Base-by-base conservation (phyloP, 2,797 vertebrate genomes). In the Poeciliopsis paucimaculata region DNA sequence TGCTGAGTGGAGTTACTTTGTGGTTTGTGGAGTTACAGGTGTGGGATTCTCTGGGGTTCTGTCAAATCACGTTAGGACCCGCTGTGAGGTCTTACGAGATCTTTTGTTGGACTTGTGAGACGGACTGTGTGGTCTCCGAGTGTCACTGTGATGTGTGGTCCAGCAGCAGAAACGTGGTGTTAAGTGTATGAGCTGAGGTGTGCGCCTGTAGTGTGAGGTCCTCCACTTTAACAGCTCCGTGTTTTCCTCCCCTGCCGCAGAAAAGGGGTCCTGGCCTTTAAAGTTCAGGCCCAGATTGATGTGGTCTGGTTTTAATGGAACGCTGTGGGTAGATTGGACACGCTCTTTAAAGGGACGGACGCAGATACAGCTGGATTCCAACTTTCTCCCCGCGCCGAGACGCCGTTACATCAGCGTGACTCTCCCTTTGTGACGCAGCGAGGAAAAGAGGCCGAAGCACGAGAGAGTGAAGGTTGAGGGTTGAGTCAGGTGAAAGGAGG, bases 261-360 rank as follows among this genome's bases (percentile, higher is more conserved):
- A 76, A 90, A 85, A 88, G 82, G 87, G 88, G 92, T 93, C 91
- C 91, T 91, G 93, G 88, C 90, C 92, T 93, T 94, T 93, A 91
- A 92, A 94, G 91, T 93, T 92, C 92, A 90, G 86, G 77, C 76
- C 84, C 87, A 87, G 91, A 90, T 86, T 94, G 92, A 93, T 93
- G 93, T 93, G 87, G 91, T 94, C 93, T 95, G 93, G 86, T 92
- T 93, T 90, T 94, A 94, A 95, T 94, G 93, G 93, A 94, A 93
- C 91, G 72, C 93, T 91, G 91, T 90, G 86, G 91, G 91, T 91
- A 93, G 90, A 94, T 93, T 93, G 93, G 94, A 94, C 94, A 90
- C 88, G 90, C 90, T 92, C 89, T 84, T 94, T 93, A 93, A 78
- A 71, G 80, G 91, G 92, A 76, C 83, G 51, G 79, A 75, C 57